Base-by-base conservation (phyloP, 2,797 vertebrate genomes). In the Sciurus carolinensis region DNA sequence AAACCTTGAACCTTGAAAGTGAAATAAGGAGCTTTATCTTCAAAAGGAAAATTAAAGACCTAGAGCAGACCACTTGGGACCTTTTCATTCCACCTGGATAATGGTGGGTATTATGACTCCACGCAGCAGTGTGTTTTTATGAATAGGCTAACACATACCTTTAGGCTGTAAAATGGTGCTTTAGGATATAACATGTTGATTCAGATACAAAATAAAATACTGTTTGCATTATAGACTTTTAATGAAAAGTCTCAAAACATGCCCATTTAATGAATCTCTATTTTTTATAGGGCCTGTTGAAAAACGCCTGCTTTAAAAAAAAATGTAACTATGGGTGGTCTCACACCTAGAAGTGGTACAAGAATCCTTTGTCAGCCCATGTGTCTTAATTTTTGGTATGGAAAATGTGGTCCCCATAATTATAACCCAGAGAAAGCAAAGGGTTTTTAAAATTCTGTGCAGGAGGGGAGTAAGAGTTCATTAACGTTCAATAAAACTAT, bases 181-280 rank as follows among this genome's bases (percentile, higher is more conserved):
- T 94, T 95, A 94, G 95, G 94, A 95, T 93, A 93, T 64, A 95
- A 90, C 77, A 92, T 95, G 96, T 96, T 95, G 97, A 96, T 94
- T 97, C 96, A 96, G 91, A 96, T 94, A 96, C 94, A 93, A 94
- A 96, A 94, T 97, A 97, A 97, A 97, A 97, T 87, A 96, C 87
- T 94, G 96, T 93, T 95, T 93, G 96, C 75, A 95, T 87, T 90
- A 92, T 75, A 80, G 83, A 50, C 67, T 96, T 93, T 96, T 95
- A 97, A 97, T 95, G 97, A 97, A 96, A 97, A 93, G 83, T 77
- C 86, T 90, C 73, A 95, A 97, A 84, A 79, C 94, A 91, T 42
- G 54, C 80, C 90, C 90, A 86, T 95, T 97, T 96, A 96, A 96
- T 42, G n/a, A 97, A 97, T 88, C 80, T 91, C 83, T 91, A 62